Percentiles rank a stretch among this genome's conserved stretches.
phyloP scores from a whole-genome alignment of 2,888 invertebrate species.

The Hymenopus coronatus region DNA sequence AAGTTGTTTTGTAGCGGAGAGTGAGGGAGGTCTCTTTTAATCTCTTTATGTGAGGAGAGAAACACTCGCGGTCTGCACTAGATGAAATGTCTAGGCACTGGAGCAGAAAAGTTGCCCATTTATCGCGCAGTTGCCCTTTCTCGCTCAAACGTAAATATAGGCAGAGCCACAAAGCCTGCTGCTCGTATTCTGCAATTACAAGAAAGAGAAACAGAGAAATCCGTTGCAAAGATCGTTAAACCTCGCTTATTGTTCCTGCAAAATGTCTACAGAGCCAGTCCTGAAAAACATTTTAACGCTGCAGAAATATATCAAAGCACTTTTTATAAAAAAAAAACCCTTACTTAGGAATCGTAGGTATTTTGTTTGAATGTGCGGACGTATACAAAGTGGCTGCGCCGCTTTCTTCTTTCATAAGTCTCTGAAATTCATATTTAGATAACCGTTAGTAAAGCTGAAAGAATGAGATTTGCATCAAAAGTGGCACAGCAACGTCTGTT shows the following conservation, averaged over 20 bases:
- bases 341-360: too few relatives aligned
- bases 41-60: background rate
- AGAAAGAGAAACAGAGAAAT: background rate
- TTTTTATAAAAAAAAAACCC: too few relatives aligned
- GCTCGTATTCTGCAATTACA: background rate
- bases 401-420: too few relatives aligned
- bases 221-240: background rate
- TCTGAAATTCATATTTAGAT: too few relatives aligned
- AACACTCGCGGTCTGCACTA: background rate
- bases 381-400: too few relatives aligned
- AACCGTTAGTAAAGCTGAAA: too few relatives aligned
- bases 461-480: too few relatives aligned
- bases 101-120: background rate
- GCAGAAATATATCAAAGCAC: background rate
- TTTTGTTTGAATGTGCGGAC: too few relatives aligned
- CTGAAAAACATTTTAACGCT: background rate
- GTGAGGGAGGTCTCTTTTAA: background rate
- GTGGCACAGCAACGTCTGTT: too few relatives aligned
- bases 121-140: background rate
- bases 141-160: background rate
- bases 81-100: background rate
- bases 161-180: background rate
- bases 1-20: background rate
- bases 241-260: background rate
- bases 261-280: background rate